Percentiles rank a stretch among this genome's conserved stretches.
phyloP scores from a whole-genome alignment of 1,140 invertebrate genomes.

The Ostrea denselamellosa region DNA sequence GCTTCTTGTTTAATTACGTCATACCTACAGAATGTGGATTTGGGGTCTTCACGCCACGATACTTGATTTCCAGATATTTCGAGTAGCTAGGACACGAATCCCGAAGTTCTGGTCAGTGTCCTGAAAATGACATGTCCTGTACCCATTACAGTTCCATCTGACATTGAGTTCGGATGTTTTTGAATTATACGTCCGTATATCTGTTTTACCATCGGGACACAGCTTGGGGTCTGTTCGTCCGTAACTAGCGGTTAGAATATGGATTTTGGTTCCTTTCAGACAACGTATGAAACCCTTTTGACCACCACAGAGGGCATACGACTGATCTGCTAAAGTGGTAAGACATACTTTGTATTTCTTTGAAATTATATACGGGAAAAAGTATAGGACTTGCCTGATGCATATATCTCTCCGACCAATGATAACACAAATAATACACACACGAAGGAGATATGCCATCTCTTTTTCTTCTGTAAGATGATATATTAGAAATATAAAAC shows the following conservation, averaged over 20 bases:
- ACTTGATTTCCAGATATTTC: neutral
- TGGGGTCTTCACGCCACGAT: neutral
- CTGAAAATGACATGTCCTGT: neutral
- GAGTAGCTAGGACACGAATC: neutral
- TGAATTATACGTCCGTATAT: neutral
- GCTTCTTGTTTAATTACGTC: neutral
- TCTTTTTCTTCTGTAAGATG: neutral
- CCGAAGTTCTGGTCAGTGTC: neutral
- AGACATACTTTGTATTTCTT: neutral
- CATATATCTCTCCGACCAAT: neutral
- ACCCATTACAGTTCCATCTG: slow-evolving; percentile 17
- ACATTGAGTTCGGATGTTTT: neutral
- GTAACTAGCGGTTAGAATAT: neutral
- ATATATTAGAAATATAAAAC: neutral
- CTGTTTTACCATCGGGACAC: neutral
- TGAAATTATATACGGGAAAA: neutral
- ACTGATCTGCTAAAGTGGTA: neutral
- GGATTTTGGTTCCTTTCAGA: neutral
- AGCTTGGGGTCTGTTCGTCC: neutral
- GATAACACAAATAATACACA: neutral
- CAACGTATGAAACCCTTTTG: slow-evolving; percentile 6
- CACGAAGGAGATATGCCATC: neutral
- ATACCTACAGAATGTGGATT: neutral
- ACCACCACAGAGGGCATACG: neutral
- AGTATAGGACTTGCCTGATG: neutral